Base-by-base conservation (phyloP, 2,888 invertebrate genomes). In the Drosophila parthenogenetica region DNA sequence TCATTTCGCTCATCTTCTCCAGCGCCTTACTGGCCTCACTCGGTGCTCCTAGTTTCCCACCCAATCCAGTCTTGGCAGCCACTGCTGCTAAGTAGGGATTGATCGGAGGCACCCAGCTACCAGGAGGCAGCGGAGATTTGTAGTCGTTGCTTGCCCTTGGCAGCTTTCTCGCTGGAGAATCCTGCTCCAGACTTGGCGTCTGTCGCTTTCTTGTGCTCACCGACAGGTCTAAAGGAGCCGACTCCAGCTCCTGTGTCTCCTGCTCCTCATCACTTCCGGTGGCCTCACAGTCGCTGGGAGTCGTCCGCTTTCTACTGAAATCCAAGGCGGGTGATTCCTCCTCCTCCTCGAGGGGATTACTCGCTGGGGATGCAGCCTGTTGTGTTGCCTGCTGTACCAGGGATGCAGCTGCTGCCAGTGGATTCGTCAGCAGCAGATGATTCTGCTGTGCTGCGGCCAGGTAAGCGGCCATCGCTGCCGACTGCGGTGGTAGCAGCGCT, bases 1-100 rank as follows among this genome's bases (percentile, higher is more conserved):
- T 97, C 85, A 97, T 93, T 90, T 97, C 97, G 87, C 96, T 97
- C 97, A 97, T 97, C 92, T 97, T 97, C 90, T 97, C 97, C 60
- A 97, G 92, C 7, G 97, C 97, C 91, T 97, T 97, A 13, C 96
- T 96, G 0, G 97, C 97, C 87, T 97, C 97, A 86, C 94, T 96
- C 0, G 96, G 96, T 22, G 94, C 1, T 3, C 45, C 94, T 92
- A 95, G 94, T 90, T 97, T 96, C 80, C 95, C 92, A 92, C 53
- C 54, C 50, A 76, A 5, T 0, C 60, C 81, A 0, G 85, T 62
- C 29, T 82, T 83, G 70, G 95, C 95, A 5, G 96, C 96, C 7
- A 96, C 96, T 1, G 94, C 95, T 1, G 96, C 96, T 84, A 97
- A 95, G 89, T 97, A 97, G 54, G 97, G 97, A 46, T 96, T 95